Conservation (phyloP, 2,113 vertebrate genomes). For the Hippolais icterina region DNA sequence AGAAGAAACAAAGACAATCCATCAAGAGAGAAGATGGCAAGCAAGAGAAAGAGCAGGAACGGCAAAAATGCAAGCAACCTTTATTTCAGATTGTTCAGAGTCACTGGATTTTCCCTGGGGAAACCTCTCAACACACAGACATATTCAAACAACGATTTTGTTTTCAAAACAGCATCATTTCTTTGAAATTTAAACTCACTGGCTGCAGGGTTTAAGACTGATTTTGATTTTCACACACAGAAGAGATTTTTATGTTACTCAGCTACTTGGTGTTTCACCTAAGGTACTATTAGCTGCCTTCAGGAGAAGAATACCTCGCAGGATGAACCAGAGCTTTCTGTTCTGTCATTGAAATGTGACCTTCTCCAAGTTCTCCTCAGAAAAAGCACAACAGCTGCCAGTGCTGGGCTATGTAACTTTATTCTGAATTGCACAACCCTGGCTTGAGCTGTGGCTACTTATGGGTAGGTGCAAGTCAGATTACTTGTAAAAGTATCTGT, state of each 20-base stretch:
- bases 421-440: neutral
- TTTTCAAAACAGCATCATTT: neutral
- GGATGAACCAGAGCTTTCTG: neutral
- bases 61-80: conserved; percentile 32
- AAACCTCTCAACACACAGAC: neutral
- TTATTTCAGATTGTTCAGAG: neutral
- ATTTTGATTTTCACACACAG: neutral
- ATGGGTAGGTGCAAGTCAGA: neutral
- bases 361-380: neutral
- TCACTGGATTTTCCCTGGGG: conserved; percentile 27
- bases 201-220: neutral
- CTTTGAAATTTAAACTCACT: neutral
- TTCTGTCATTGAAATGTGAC: neutral
- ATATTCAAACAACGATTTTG: neutral
- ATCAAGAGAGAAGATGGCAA: conserved; percentile 34
- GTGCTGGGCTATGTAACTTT: neutral
- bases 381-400: neutral
- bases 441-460: neutral
- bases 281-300: neutral
- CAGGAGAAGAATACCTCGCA: neutral
- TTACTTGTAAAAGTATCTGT: neutral
- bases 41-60: conserved; percentile 23
- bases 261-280: neutral
- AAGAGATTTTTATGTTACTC: neutral
- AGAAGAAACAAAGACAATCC: conserved; percentile 53